Evolutionary conservation across 2,797 vertebrate species (phyloP), one percentile per base, ranked within the genome.

Genomic region (Florisuga fusca): DNA sequence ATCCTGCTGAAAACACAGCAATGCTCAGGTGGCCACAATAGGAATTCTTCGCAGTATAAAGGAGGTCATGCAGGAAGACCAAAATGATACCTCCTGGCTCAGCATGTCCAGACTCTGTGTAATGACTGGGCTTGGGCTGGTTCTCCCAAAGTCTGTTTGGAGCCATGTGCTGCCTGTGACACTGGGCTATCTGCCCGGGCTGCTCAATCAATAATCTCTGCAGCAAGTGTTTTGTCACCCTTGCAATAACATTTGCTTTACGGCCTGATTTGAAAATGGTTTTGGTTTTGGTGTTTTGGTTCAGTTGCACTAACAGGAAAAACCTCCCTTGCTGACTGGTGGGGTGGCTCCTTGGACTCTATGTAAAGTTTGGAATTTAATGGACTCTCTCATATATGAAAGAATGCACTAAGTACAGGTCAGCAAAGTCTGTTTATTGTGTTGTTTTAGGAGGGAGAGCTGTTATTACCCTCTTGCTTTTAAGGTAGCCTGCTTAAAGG

Each of bases 351-450:
- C 78, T 34, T 6, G 34, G 72, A 6, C 43, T 36, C 68, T 2
- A 21, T 48, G 87, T 48, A 15, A 91, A 91, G n/a, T 6, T 9
- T 82, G 81, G 86, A 63, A 62, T 90, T 85, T 75, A 59, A 75
- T 72, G 79, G 77, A 53, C 69, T 86, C 86, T 82, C 84, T 79
- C 73, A 86, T 72, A 23, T 71, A 73, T 31, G 89, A 88, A 96
- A 69, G 95, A 95, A 95, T 92, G 92, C 66, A 55, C 83, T 93
- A 95, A 95, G 58, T 94, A 92, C 87, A 95, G 92, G 93, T 91
- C 92, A 96, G 87, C 89, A 88, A 85, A 75, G 89, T 87, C 90
- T 94, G 82, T 4, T 89, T 92, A 69, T 91, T 93, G 93, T 57
- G 79, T 74, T 92, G 87, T 15, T 92, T 87, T 68, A 75, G 57